Conservation (phyloP, 2,113 vertebrate genomes). For the Atractosteus spatula region DNA sequence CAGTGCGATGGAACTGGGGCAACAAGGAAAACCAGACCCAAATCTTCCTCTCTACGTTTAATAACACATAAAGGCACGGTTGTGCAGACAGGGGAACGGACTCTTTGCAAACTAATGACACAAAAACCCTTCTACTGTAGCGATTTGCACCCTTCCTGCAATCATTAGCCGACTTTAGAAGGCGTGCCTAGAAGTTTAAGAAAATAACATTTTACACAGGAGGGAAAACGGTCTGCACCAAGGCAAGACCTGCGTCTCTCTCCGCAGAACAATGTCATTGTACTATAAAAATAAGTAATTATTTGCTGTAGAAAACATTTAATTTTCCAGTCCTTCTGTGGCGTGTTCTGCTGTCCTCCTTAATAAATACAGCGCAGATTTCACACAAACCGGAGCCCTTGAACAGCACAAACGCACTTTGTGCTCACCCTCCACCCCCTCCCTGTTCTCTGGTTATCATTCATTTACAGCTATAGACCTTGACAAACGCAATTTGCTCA, state of each 20-base stretch:
- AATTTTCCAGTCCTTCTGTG: conserved; percentile 65
- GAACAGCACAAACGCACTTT: conserved; percentile 67
- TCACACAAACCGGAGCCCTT: conserved; percentile 58
- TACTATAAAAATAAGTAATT: conserved; percentile 65
- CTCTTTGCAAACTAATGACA: background rate
- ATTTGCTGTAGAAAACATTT: conserved; percentile 68
- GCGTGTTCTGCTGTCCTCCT: conserved; percentile 72
- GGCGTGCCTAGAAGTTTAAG: background rate
- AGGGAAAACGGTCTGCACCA: no score
- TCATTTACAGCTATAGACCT: conserved; percentile 80
- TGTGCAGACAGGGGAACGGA: background rate
- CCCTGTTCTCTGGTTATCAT: conserved; percentile 74
- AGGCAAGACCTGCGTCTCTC: no score
- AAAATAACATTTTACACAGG: no score
- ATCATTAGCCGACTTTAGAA: background rate
- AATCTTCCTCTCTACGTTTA: background rate
- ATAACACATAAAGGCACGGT: background rate
- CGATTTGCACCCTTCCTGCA: background rate
- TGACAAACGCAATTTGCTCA: conserved; percentile 77
- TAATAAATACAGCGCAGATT: conserved; percentile 42
- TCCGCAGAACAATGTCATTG: background rate
- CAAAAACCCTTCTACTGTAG: background rate
- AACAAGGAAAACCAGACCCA: no score
- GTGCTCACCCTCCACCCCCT: background rate
- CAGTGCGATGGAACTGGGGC: no score